These are phyloP conservation scores for Dolichopus griseipennis DNA, from an alignment of 2,888 invertebrate species.

Conservation along the genomic window DNA sequence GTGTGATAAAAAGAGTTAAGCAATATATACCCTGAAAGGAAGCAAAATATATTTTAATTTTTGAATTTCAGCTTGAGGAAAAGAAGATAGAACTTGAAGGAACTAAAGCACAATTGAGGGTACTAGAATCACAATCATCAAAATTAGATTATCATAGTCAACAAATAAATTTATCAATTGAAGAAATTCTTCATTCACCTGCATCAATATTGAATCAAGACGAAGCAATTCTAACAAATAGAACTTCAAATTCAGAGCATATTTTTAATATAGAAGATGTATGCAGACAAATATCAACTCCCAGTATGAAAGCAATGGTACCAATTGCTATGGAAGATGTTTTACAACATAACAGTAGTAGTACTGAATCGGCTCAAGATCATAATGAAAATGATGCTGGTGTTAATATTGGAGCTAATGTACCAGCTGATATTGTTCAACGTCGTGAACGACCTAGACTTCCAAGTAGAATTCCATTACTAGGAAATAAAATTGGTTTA, in stretches of 20 bases:
- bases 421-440: slow-evolving; percentile 16
- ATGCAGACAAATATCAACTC: slow-evolving; percentile 43
- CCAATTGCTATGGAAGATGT: slow-evolving; percentile 48
- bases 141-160: slow-evolving; percentile 22
- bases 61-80: slow-evolving; percentile 58
- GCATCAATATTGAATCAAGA: slow-evolving; percentile 22
- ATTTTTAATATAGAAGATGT: slow-evolving; percentile 28
- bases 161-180: slow-evolving; percentile 10
- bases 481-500: slow-evolving; percentile 47
- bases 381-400: slow-evolving; percentile 41
- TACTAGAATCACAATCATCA: slow-evolving; percentile 51
- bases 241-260: slow-evolving; percentile 21
- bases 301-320: slow-evolving; percentile 53
- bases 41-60: not conserved
- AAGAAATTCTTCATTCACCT: slow-evolving; percentile 21
- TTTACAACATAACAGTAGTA: slow-evolving; percentile 50
- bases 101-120: slow-evolving; percentile 66
- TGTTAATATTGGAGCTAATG: slow-evolving; percentile 17
- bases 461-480: slow-evolving; percentile 66
- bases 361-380: slow-evolving; percentile 57
- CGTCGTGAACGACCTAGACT: slow-evolving; percentile 38
- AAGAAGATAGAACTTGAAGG: slow-evolving; percentile 75
- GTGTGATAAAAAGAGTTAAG: too few species aligned
- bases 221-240: slow-evolving; percentile 16
- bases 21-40: too few species aligned